Evolutionary conservation across 2,797 vertebrate species (phyloP).

Genomic region (Sarcoramphus papa): DNA sequence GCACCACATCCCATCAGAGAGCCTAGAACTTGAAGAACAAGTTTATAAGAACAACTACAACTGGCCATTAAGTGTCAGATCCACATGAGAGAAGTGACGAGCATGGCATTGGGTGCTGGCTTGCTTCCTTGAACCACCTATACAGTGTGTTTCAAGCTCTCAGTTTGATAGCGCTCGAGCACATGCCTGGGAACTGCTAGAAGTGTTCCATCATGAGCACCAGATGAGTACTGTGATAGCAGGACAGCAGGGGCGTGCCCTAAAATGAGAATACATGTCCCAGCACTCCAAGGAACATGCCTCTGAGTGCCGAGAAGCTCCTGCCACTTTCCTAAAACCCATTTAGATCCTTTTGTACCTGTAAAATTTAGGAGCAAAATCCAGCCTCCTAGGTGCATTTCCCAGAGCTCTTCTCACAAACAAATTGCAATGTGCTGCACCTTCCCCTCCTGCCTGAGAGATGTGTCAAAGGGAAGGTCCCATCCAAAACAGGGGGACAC

Average conservation of each 20-base stretch:
- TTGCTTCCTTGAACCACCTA: not conserved
- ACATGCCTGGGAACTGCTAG: not conserved
- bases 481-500: not conserved
- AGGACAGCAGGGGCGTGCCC: not conserved
- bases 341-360: not conserved
- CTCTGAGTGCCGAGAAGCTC: not conserved
- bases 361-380: not conserved
- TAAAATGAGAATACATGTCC: not conserved
- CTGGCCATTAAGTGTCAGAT: not conserved
- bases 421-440: not conserved
- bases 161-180: rapidly evolving
- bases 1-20: not conserved
- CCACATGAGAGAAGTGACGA: not conserved
- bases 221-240: not conserved
- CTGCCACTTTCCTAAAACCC: not conserved
- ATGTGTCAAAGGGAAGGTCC: not conserved
- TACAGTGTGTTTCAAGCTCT: rapidly evolving
- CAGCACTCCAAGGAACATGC: not conserved
- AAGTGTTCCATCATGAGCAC: rapidly evolving
- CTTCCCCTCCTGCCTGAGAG: not conserved
- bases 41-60: not conserved
- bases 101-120: rapidly evolving
- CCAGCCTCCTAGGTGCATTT: not conserved
- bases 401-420: not conserved
- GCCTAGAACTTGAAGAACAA: too few species aligned